These are phyloP conservation scores for Thymallus thymallus DNA, from an alignment of 2,113 vertebrate genomes.

Conservation along the genomic window DNA sequence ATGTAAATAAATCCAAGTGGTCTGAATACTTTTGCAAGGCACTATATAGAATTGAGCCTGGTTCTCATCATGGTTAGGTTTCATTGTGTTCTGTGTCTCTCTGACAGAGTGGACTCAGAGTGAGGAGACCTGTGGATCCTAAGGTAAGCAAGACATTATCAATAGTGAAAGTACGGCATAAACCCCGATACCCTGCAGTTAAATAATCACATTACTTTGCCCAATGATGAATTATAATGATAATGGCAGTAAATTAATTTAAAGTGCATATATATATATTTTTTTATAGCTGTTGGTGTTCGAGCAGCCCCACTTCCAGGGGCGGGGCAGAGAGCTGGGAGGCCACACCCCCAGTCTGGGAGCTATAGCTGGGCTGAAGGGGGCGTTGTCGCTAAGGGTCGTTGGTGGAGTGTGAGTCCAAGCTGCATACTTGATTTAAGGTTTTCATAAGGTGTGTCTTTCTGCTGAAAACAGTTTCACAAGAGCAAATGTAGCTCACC, in stretches of 20 bases:
- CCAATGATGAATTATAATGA: neutral
- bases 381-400: conserved; percentile 78
- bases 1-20: no score
- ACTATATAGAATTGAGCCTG: neutral
- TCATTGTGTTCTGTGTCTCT: neutral
- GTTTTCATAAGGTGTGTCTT: neutral
- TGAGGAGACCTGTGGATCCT: conserved; percentile 45
- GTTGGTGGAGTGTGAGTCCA: conserved; percentile 83
- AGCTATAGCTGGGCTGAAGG: conserved; percentile 55
- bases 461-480: neutral
- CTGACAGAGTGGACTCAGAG: conserved; percentile 46
- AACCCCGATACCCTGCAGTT: neutral
- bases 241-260: neutral
- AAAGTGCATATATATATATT: conserved; percentile 7
- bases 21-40: no score
- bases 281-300: conserved; percentile 78
- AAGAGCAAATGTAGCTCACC: neutral
- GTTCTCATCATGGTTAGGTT: no score
- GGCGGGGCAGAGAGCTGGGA: conserved; percentile 72
- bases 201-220: neutral
- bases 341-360: conserved; percentile 71
- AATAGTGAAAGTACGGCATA: neutral
- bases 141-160: conserved; percentile 37
- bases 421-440: neutral
- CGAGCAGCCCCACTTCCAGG: conserved; percentile 74